Evolutionary conservation across 1,140 invertebrate species (phyloP).

Genomic region (Melanaphis sacchari): DNA sequence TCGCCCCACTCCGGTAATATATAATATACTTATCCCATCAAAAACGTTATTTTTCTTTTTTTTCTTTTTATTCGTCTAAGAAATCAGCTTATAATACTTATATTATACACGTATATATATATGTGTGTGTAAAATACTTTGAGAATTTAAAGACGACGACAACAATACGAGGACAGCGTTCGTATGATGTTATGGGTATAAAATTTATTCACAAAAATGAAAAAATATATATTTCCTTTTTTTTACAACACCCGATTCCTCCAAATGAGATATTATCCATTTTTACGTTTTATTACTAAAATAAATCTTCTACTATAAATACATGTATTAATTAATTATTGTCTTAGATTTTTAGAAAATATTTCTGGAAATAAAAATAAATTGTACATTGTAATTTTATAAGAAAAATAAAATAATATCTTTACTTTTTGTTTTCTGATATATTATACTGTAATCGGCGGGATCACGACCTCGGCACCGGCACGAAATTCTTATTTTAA

Average conservation of each 20-base stretch:
- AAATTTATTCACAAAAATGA: too few species aligned
- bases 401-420: neutral
- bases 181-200: neutral
- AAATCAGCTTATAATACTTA: neutral
- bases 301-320: neutral
- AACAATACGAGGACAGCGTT: neutral
- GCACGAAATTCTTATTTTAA: neutral
- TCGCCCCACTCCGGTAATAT: neutral
- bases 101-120: neutral
- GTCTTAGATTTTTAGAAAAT: neutral
- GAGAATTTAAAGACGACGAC: neutral
- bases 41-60: neutral
- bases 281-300: neutral
- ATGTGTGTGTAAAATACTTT: neutral
- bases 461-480: neutral
- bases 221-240: neutral
- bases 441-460: neutral
- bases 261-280: neutral
- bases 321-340: neutral
- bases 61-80: neutral
- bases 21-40: slow-evolving; percentile 14
- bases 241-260: neutral
- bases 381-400: neutral
- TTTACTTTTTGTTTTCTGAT: neutral
- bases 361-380: neutral